Evolutionary conservation across 2,797 vertebrate species (phyloP).

Genomic region (Halcyon leucocephala): DNA sequence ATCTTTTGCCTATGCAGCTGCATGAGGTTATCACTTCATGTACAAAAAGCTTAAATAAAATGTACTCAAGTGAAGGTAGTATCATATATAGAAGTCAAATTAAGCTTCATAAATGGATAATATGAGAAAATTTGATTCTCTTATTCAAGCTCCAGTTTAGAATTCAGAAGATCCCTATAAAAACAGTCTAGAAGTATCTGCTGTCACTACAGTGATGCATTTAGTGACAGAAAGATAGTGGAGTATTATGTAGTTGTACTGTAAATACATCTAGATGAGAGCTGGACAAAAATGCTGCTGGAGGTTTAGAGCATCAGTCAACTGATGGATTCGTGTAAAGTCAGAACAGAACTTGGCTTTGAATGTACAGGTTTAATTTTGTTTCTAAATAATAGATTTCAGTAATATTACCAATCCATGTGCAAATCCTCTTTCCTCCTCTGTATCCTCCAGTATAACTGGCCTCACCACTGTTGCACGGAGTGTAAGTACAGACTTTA

Average conservation of each 20-base stretch:
- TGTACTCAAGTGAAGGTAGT: not conserved
- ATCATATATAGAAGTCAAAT: not conserved
- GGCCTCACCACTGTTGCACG: too few species aligned
- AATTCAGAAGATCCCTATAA: not conserved
- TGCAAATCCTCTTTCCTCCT: not conserved
- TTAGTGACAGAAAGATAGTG: not conserved
- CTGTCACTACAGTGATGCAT: not conserved
- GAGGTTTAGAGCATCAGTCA: not conserved
- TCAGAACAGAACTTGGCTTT: not conserved
- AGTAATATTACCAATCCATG: not conserved
- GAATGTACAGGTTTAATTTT: not conserved
- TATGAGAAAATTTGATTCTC: not conserved
- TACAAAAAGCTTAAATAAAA: not conserved
- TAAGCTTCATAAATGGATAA: not conserved
- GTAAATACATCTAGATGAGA: not conserved
- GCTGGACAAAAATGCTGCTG: not conserved
- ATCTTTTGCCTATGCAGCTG: not conserved
- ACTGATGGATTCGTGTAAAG: not conserved
- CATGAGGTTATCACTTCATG: not conserved
- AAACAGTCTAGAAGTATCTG: not conserved
- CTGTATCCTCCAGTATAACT: too few species aligned
- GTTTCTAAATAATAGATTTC: not conserved
- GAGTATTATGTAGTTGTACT: not conserved
- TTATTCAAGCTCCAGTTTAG: not conserved
- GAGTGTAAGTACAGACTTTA: not conserved